Evolutionary conservation across 2,113 vertebrate genomes (phyloP).

Genomic region (zebrafish (Danio rerio)): DNA sequence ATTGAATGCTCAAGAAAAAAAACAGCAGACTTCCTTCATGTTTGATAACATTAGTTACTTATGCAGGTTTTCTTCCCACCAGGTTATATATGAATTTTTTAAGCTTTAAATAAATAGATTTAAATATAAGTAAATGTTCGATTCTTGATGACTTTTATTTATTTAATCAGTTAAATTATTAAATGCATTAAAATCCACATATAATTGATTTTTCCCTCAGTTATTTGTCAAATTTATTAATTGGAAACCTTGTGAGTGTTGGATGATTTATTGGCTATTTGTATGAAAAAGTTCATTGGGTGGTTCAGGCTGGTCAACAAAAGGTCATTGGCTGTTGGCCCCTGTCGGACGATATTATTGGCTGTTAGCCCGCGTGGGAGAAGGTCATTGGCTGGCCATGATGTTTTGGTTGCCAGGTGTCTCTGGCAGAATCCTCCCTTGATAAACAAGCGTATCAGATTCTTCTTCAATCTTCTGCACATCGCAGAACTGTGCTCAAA

Average conservation of each 20-base stretch:
- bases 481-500: background rate
- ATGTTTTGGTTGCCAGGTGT: conserved; percentile 57
- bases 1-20: background rate
- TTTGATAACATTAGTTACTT: too few species aligned
- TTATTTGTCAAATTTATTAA: background rate
- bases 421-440: conserved; percentile 51
- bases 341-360: conserved; percentile 45
- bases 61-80: too few species aligned
- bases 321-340: conserved; percentile 52
- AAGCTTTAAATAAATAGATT: too few species aligned
- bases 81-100: too few species aligned
- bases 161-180: background rate
- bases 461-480: conserved; percentile 36
- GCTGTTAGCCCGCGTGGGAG: conserved; percentile 55
- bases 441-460: conserved; percentile 56
- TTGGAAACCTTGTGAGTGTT: conserved; percentile 4
- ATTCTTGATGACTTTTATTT: background rate
- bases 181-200: background rate
- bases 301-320: conserved; percentile 44
- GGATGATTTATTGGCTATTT: background rate
- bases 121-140: background rate
- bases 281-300: conserved; percentile 30
- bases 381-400: conserved; percentile 59
- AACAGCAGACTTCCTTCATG: background rate
- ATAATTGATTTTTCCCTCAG: background rate